These are phyloP conservation scores for Hipposideros armiger DNA, from an alignment of 2,113 vertebrate genomes.

Conservation along the genomic window DNA sequence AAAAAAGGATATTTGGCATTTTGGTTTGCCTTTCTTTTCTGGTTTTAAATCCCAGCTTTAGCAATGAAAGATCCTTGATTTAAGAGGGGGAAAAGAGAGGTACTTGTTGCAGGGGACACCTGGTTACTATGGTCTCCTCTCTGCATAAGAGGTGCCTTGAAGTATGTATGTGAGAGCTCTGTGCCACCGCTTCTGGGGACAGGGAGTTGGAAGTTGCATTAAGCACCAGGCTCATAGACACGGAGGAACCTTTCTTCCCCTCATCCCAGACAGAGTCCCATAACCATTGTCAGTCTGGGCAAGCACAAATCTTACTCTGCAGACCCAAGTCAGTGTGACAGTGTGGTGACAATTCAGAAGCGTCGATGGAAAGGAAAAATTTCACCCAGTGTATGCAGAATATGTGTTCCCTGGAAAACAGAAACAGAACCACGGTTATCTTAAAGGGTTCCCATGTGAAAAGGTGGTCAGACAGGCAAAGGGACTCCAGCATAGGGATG, in stretches of 20 bases:
- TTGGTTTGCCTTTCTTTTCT: conserved; percentile 20
- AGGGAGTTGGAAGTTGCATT: background rate
- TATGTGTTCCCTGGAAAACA: too few species aligned
- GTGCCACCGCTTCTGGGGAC: background rate
- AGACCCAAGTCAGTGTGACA: background rate
- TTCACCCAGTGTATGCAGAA: background rate
- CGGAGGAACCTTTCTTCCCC: background rate
- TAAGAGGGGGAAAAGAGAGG: background rate
- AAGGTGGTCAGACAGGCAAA: too few species aligned
- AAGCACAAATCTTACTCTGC: background rate
- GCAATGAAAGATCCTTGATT: background rate
- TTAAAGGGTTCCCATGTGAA: too few species aligned
- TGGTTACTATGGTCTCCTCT: background rate
- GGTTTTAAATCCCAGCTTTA: conserved; percentile 1
- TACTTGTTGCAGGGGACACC: background rate
- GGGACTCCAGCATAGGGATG: too few species aligned
- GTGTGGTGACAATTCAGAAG: background rate
- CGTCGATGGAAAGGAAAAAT: background rate
- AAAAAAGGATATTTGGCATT: background rate
- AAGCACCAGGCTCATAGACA: background rate
- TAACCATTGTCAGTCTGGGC: background rate
- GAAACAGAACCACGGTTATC: too few species aligned
- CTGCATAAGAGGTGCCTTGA: background rate
- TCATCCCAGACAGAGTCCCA: background rate
- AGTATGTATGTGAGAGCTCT: background rate